Evolutionary conservation across 2,888 invertebrate species (phyloP).

Genomic region (Autographa gamma): DNA sequence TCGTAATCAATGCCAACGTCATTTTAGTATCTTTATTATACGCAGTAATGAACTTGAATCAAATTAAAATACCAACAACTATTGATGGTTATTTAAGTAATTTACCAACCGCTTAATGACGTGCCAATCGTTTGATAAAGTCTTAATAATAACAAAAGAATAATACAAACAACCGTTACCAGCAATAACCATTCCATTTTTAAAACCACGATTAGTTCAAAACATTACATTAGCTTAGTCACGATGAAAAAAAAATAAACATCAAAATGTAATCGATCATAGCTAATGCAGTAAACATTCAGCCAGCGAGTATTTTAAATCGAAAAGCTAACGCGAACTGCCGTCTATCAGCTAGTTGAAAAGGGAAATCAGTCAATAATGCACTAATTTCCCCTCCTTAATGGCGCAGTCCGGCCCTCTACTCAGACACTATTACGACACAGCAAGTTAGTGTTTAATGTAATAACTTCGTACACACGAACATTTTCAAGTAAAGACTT

Average conservation of each 20-base stretch:
- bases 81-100: background rate
- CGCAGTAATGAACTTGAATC: constrained; percentile 35
- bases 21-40: constrained; percentile 28
- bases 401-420: constrained; percentile 76
- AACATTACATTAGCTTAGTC: constrained; percentile 56
- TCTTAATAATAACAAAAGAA: constrained; percentile 39
- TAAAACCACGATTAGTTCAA: constrained; percentile 37
- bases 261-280: constrained; percentile 63
- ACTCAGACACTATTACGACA: constrained; percentile 79
- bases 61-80: constrained; percentile 30
- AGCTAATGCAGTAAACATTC: constrained; percentile 75
- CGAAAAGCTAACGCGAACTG: constrained; percentile 73
- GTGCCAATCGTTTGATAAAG: constrained; percentile 26
- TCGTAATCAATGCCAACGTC: constrained; percentile 35
- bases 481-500: constrained; percentile 64
- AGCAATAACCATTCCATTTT: constrained; percentile 58
- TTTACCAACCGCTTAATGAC: background rate
- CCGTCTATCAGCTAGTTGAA: constrained; percentile 84
- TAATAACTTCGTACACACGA: constrained; percentile 66
- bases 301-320: constrained; percentile 76
- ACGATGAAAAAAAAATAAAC: constrained; percentile 51
- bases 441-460: constrained; percentile 74
- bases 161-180: constrained; percentile 41
- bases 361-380: constrained; percentile 89
- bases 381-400: constrained; percentile 88